Conservation (phyloP, 2,888 invertebrate species). For the Chrysolina haemoptera region DNA sequence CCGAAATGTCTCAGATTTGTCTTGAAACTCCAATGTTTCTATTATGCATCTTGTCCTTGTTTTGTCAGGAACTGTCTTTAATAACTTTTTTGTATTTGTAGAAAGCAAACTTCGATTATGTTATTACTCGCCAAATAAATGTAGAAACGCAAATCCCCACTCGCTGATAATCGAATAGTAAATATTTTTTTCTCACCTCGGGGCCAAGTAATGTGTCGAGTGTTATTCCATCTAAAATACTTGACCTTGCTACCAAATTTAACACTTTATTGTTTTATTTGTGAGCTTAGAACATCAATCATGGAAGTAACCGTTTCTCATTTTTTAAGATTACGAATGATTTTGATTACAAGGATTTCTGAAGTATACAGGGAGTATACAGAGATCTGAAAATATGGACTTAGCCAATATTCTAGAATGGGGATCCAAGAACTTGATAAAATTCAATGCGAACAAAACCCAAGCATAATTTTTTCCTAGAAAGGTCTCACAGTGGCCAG, state of each 20-base stretch:
- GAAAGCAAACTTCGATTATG: not conserved
- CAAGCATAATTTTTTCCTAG: too few species aligned
- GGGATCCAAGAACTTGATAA: too few species aligned
- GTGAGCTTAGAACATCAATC: not conserved
- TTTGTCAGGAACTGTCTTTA: too few species aligned
- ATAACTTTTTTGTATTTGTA: not conserved
- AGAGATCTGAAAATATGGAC: too few species aligned
- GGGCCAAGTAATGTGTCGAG: not conserved
- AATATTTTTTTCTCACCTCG: constrained; percentile 11
- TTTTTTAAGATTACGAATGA: not conserved
- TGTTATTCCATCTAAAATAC: not conserved
- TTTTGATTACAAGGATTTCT: too few species aligned
- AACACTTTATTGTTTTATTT: constrained; percentile 1
- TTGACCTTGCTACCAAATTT: constrained; percentile 12
- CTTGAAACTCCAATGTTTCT: too few species aligned
- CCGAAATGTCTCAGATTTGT: too few species aligned
- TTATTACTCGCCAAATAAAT: not conserved
- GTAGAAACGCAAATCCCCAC: not conserved
- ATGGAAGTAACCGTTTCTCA: not conserved
- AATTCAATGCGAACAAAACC: too few species aligned
- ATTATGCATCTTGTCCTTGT: too few species aligned
- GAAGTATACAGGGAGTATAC: too few species aligned
- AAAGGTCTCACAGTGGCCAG: too few species aligned
- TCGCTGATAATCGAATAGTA: not conserved
- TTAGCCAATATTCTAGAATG: too few species aligned